Evolutionary conservation across 2,113 vertebrate species (phyloP), one percentile per base, ranked within the genome.

Genomic region (Callopanchax toddi): DNA sequence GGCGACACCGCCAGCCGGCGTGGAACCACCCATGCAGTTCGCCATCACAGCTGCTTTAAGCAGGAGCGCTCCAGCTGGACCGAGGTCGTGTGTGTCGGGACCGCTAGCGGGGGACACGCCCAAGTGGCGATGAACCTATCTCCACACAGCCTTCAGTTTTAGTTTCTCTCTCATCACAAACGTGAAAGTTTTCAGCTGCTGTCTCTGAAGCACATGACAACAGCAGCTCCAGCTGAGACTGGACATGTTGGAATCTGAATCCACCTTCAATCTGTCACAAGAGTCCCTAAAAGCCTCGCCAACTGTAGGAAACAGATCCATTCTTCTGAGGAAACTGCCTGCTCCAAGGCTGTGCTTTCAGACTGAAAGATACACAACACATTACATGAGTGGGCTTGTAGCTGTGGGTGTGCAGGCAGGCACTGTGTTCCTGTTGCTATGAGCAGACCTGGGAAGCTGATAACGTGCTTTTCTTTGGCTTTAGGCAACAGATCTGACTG

Each of bases 301-400:
- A 53, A n/a, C 48, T 44, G 46, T 26, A 5, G 16, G n/a, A 18
- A n/a, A 52, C 16, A 4, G 22, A 52, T 26, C 12, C 11, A 51
- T 57, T 50, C 17, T 44, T n/a, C 13, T 13, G 15, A 11, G 21
- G 15, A 54, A 44, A 34, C 2, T 54, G 13, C 17, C 40, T 29
- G 21, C 25, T 23, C 63, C 26, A 49, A 57, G 23, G 23, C 34
- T 57, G 34, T 9, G 29, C 20, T 45, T 2, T 42, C 26, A 34
- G 43, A 57, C 6, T n/a, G 17, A 37, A 70, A 51, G 20, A 25
- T 20, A 43, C 36, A 21, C 20, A 54, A 18, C 13, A 15, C 42
- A 48, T 64, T 60, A 67, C 85, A 74, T 79, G 85, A 86, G 85
- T 86, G 81, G 84, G 81, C 87, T 65, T 86, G 85, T 67, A 78